Evolutionary conservation across 2,113 vertebrate genomes (phyloP), one percentile per base, ranked within the genome.

Genomic region (Leptosomus discolor): DNA sequence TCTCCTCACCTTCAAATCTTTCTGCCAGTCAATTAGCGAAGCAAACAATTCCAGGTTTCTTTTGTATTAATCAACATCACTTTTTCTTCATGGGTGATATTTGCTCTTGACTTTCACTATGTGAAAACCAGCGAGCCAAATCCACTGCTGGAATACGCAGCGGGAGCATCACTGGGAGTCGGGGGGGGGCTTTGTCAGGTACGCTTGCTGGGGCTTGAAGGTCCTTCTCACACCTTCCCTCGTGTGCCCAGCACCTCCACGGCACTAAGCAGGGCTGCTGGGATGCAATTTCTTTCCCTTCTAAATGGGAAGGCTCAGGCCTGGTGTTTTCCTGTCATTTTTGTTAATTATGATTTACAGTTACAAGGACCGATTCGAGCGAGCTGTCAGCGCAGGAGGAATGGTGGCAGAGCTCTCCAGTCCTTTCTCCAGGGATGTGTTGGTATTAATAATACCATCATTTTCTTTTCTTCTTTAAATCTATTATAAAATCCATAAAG

Each of bases 121-220:
- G 34, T 81, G 68, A 74, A 94, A 96, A 63, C 32, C 73, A 81
- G 64, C 0, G 5, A 86, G 60, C 50, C 67, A 65, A 69, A 86
- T 50, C 68, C 51, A 30, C 29, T 70, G 32, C 54, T 86, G 82
- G 36, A 46, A 46, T 34, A 63, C 0, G 0, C 39, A 43, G 78
- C 0, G 0, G 50, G 50, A 80, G 11, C 68, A 26, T 84, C 2
- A 0, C 50, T 53, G 32, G 74, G 60, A 77, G n/a, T 51, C 0
- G 0, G 20, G 24, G n/a, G 20, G 24, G 18, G 26, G 5, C 26
- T 84, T 43, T 77, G 76, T 56, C 54, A 58, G 39, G n/a, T 63
- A 68, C 5, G 2, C 23, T 75, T 56, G 15, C n/a, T 65, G 53
- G 50, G 15, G 11, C 14, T 54, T 43, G 29, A 45, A 60, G 26